These are phyloP conservation scores for Pseudomyrmex pallidus DNA, from an alignment of 1,140 invertebrate genomes.

Conservation along the genomic window DNA sequence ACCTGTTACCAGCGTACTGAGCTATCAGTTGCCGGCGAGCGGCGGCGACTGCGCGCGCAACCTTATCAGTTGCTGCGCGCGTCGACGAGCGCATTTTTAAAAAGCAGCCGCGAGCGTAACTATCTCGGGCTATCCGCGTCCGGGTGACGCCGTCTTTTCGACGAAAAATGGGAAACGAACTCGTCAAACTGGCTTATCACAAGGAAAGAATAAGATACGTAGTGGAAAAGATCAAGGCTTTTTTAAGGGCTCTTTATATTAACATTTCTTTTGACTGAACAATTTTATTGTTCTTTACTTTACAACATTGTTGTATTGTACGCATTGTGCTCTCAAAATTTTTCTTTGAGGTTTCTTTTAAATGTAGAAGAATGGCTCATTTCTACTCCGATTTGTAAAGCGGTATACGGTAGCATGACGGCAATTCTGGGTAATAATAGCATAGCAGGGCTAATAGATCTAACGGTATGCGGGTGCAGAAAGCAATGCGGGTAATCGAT, in stretches of 20 bases:
- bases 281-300: not conserved
- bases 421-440: constrained; percentile 32
- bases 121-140: not conserved
- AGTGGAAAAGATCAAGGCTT: not conserved
- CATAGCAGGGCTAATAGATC: not conserved
- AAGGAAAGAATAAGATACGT: not conserved
- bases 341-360: not conserved
- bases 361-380: not conserved
- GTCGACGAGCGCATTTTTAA: constrained; percentile 16
- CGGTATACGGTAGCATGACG: not conserved
- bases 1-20: constrained; percentile 77
- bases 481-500: constrained; percentile 61
- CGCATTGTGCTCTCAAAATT: not conserved
- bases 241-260: too few relatives aligned
- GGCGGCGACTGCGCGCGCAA: constrained; percentile 58
- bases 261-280: not conserved
- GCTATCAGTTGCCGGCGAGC: not conserved
- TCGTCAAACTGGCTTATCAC: not conserved
- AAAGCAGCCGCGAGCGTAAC: not conserved
- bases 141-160: not conserved
- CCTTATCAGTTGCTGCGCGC: constrained; percentile 20
- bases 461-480: constrained; percentile 59
- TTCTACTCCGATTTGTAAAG: constrained; percentile 13
- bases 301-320: too few relatives aligned
- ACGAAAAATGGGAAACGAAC: not conserved